These are phyloP conservation scores for Sycobia sp. DNA, from an alignment of 1,140 invertebrate species.

Conservation along the genomic window DNA sequence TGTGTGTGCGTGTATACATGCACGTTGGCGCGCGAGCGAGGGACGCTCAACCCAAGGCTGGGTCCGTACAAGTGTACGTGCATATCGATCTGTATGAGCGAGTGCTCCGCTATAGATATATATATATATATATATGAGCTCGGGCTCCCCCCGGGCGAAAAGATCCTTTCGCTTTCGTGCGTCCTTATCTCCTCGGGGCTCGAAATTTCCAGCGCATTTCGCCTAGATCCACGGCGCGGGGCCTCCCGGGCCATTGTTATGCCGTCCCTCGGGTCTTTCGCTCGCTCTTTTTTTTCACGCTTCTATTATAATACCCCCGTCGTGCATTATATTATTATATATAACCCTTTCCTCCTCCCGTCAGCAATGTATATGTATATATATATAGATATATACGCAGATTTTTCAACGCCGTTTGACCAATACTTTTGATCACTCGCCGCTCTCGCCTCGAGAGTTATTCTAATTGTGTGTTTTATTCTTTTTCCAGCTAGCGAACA, in stretches of 20 bases:
- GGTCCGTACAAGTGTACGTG: too few species aligned
- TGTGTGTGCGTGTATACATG: background rate
- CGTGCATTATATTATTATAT: too few species aligned
- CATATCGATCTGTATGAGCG: background rate
- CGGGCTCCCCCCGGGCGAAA: slow-evolving; percentile 4
- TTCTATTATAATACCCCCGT: too few species aligned
- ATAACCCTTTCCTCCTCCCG: too few species aligned
- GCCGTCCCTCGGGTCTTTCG: background rate
- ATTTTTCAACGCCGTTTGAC: background rate
- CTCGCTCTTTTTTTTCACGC: background rate
- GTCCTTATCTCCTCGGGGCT: slow-evolving; percentile 27
- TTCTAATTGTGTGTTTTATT: too few species aligned
- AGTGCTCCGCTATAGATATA: background rate
- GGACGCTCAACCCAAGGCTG: too few species aligned
- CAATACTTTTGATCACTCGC: background rate
- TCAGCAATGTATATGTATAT: too few species aligned
- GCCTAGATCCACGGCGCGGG: background rate
- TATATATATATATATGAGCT: background rate
- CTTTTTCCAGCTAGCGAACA: too few species aligned
- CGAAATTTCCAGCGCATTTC: background rate
- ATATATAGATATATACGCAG: too few species aligned
- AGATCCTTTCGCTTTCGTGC: slow-evolving; percentile 35
- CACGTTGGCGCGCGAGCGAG: background rate
- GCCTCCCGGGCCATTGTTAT: slow-evolving; percentile 9
- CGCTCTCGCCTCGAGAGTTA: too few species aligned